Base-by-base conservation (phyloP, 64 coral and sea anemone species). In the Trachythela sp. region DNA sequence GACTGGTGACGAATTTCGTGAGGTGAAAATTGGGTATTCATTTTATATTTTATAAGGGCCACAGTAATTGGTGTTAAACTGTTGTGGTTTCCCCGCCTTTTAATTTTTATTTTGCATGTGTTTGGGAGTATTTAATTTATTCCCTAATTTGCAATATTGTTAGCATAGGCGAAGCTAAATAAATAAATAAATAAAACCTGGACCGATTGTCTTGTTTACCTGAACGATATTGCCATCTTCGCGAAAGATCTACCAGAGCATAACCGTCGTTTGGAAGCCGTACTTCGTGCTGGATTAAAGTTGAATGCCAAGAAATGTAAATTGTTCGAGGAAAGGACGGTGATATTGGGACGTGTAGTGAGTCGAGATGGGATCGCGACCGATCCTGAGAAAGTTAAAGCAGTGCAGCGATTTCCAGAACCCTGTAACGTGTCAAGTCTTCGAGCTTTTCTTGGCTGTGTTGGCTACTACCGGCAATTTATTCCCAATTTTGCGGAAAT, bases 291-390 rank as follows among this genome's bases (percentile, higher is more conserved):
- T 0, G 32, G 75, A 34, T 83, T 92, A 18, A 92, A 92, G 56
- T 48, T 84, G 29, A 88, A 92, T 75, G 20, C 91, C 11, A 67
- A 85, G 50, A 92, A 92, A 85, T 92, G 91, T 51, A 88, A 92
- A 43, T 42, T 92, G 18, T 18, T 92, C 43, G 39, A 50, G 18
- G 80, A 88, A 15, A 58, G 88, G 64, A 86, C 83, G 0, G 83
- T 83, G 33, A 49, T 92, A 7, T 85, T 92, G 83, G 86, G 86
- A 9, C 92, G 85, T 13, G 88, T 90, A 36, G 72, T 94, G n/a
- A 50, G 70, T 2, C 30, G 59, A 64, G 85, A 94, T 24, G 86
- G 88, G 49, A 87, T 94, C 67, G 87, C 88, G n/a, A 90, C 88
- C 83, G 71, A 94, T 83, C 87, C 87, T 22, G 92, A 93, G 42